Evolutionary conservation across 2,888 invertebrate species (phyloP), one percentile per base, ranked within the genome.

Genomic region (Blera fallax): DNA sequence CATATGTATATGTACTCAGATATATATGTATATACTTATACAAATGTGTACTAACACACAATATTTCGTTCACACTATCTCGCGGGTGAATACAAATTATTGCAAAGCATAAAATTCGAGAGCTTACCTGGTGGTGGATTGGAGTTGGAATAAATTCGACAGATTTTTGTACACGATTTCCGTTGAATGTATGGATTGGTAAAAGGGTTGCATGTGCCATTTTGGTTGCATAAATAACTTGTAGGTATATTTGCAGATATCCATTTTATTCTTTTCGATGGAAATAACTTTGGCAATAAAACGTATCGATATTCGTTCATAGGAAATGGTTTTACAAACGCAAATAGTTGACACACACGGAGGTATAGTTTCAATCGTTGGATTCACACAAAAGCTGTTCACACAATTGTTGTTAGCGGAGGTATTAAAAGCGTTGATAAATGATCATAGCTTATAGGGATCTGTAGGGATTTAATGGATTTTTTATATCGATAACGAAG

Each of bases 91-190:
- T 48, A 65, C 64, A 74, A 74, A 65, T 65, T 64, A 74, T 74
- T 74, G 64, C 43, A 54, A 5, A 4, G 45, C 54, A 64, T 45
- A 54, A 54, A 74, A 64, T 29, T 50, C 54, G 11, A 43, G 34
- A 74, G 64, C 54, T 64, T 74, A 74, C 74, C 54, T 74, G 54
- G n/a, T n/a, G n/a, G n/a, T n/a, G n/a, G 43, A 54, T 65, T 74
- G 18, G 54, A 74, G 64, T 54, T 7, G 24, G 16, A 64, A 73
- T 62, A 73, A 73, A 74, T 64, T 74, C 74, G 74, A 74, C 54
- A 43, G 74, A 74, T 45, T 74, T 54, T 64, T 54, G 43, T 43
- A 43, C 32, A 14, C 43, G 64, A 74, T 64, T 74, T 64, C 54
- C 52, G 64, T 16, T 52, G 37, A 29, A 43, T 52, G 21, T 50